Base-by-base conservation (phyloP, 35 echinoderm and acorn worm genomes). In the Anneissia japonica region DNA sequence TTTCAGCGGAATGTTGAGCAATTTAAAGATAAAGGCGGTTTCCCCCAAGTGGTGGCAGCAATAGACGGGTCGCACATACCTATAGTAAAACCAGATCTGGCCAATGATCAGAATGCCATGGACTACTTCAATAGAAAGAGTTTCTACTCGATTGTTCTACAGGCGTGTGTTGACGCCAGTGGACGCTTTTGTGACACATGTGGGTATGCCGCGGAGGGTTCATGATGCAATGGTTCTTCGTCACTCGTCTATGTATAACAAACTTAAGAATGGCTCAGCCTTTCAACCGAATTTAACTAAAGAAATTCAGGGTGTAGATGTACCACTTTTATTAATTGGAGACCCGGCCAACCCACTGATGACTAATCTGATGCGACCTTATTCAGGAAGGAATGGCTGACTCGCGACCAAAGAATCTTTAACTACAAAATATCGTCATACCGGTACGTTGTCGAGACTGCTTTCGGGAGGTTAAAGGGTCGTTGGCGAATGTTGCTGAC, bases 391-490 rank as follows among this genome's bases (percentile, higher is more conserved):
- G 9, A 3, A 3, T 9, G 23, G 4, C 4, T 7, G 7, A 4
- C 81, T 29, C 21, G 26, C 39, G 81, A 38, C 41, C 35, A 90
- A 72, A 30, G 3, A 19, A 13, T 9, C 0, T 90, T 90, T 39
- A 90, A 90, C 39, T 32, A 17, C 0, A 75, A 45, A 16, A 37
- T 90, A 32, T 74, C 32, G 12, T 46, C 16, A 31, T 41, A 31
- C 28, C 46, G 73, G 10, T 34, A 35, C 16, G 38, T 46, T 11
- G 82, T 90, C 30, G 38, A 90, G 23, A 55, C 75, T 77, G 73
- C 88, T 16, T 90, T 90, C 46, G 82, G 80, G 13, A 46, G 38
- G 32, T 73, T 90, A 13, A 90, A 90, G 46, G 88, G 81, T 28
- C 21, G 88, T 31, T 90, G 88, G 88, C 7, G 74, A 4, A 75